Evolutionary conservation across 2,113 vertebrate genomes (phyloP).

Genomic region (Calidris pugnax): DNA sequence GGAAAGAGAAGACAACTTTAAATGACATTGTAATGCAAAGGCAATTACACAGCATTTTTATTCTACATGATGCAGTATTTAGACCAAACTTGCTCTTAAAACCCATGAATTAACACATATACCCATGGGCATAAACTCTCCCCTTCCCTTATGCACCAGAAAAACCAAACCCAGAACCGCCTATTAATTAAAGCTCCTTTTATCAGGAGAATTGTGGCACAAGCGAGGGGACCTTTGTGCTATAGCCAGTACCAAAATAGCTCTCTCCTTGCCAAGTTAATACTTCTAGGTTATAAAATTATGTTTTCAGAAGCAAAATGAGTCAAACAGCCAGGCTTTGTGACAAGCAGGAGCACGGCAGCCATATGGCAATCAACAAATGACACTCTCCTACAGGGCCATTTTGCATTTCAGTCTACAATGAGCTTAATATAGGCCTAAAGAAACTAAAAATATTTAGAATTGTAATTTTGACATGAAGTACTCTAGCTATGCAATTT

Average conservation of each 20-base stretch:
- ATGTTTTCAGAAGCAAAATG: background rate
- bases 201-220: accelerated
- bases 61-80: accelerated
- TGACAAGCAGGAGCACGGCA: conserved; percentile 15
- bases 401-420: conserved; percentile 29
- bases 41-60: background rate
- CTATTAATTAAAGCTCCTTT: accelerated
- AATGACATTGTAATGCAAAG: accelerated
- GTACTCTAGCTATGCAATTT: conserved; percentile 64
- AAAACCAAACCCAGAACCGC: background rate
- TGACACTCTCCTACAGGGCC: conserved; percentile 58
- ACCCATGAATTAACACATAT: background rate
- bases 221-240: background rate
- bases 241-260: background rate
- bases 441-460: conserved; percentile 57
- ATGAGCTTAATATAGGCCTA: conserved; percentile 56
- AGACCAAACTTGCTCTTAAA: background rate
- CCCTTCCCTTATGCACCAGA: background rate
- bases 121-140: accelerated
- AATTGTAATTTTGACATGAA: conserved; percentile 65
- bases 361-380: conserved; percentile 65
- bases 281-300: conserved; percentile 7
- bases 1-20: background rate
- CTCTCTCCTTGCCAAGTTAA: background rate
- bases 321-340: conserved; percentile 32